Evolutionary conservation across 1,140 invertebrate genomes (phyloP).

Genomic region (Panagrolaimus sp.): DNA sequence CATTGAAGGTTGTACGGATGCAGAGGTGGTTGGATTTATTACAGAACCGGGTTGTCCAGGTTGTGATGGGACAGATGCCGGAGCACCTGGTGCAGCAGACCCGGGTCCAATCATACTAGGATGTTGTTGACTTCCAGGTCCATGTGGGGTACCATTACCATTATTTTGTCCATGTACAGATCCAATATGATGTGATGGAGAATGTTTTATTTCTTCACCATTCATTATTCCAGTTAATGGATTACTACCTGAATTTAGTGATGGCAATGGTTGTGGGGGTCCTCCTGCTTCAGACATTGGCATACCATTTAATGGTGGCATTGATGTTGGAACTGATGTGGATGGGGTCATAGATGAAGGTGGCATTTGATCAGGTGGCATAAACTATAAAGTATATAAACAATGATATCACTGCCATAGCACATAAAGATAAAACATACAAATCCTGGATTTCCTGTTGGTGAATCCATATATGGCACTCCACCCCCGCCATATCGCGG

Average conservation of each 20-base stretch:
- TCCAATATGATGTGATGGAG: neutral
- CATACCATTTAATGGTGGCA: neutral
- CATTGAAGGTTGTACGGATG: too few relatives aligned
- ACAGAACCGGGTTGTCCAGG: slow-evolving; percentile 1
- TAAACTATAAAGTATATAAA: neutral
- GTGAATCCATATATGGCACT: neutral
- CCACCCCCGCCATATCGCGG: neutral
- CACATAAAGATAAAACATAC: neutral
- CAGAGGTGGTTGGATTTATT: neutral
- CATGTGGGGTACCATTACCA: neutral
- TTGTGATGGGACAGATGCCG: neutral
- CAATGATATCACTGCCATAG: neutral
- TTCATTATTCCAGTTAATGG: neutral
- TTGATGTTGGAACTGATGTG: neutral
- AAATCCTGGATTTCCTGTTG: slow-evolving; percentile 2
- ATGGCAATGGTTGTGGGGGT: neutral
- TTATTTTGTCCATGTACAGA: neutral
- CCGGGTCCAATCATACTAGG: neutral
- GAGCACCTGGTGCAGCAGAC: neutral
- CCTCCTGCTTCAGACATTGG: neutral
- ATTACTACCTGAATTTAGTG: neutral
- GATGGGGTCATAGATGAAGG: slow-evolving; percentile 2
- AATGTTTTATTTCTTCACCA: slow-evolving; percentile 3
- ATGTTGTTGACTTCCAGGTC: neutral
- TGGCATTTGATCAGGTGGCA: neutral